Evolutionary conservation across 2,797 vertebrate species (phyloP), one percentile per base, ranked within the genome.

Genomic region (Sebastes glaucus): DNA sequence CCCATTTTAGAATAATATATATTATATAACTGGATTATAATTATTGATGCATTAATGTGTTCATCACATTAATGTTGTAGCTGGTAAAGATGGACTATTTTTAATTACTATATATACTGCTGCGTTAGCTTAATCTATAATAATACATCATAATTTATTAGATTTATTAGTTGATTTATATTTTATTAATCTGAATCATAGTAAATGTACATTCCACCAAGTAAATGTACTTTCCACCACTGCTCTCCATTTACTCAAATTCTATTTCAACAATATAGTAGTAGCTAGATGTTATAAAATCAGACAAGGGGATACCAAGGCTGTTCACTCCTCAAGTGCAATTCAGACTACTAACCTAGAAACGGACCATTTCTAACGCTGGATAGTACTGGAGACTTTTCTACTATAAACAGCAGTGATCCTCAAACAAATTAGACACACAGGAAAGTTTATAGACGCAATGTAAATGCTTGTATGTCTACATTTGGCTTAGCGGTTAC

Each of bases 101-200:
- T 42, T 3, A 0, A 42, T 42, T 42, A 42, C 0, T 42, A 0
- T 16, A 42, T 42, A 42, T 42, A 42, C 38, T 42, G 38, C 0
- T 42, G 38, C 2, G 6, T 42, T 42, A 42, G 2, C 38, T 42
- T 42, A 42, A 42, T 42, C 14, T 42, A 16, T 42, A 42, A 42
- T 42, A 42, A 42, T 42, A 42, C 14, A 42, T 42, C 13, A 42
- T 6, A 0, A 38, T 38, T 38, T 38, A 38, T 38, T 38, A 2
- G 13, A 38, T 38, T 38, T 38, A 38, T 14, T 14, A 38, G 35
- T 38, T 38, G 35, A 38, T 38, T 38, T 38, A 38, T 38, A 42
- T 42, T 42, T 16, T 42, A 42, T 42, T 42, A 42, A 42, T 42
- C 38, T 42, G 6, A 42, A 42, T 35, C 33, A 2, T 35, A 35